A percentile compares a stretch with the other conserved stretches of the same genome.
Evolutionary conservation across 2,113 vertebrate genomes (phyloP).

Genomic region (Muscicapa adusta): DNA sequence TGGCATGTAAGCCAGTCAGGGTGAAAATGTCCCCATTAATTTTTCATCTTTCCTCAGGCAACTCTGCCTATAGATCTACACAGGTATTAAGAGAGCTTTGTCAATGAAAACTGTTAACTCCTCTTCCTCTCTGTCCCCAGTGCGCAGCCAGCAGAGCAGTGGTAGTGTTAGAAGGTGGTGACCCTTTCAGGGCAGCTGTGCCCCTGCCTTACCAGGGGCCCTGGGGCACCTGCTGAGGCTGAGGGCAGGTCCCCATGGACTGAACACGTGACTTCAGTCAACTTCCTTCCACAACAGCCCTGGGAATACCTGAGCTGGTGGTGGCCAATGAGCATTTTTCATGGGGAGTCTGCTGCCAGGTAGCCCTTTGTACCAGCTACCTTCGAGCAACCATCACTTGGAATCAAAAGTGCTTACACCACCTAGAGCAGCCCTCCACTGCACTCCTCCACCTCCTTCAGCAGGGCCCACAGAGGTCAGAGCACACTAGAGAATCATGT

Average conservation of each 20-base stretch:
- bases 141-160: background rate
- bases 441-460: background rate
- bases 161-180: background rate
- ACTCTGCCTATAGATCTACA: slow-evolving; percentile 50
- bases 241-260: fast-evolving
- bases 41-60: slow-evolving; percentile 66
- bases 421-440: background rate
- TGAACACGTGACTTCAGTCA: background rate
- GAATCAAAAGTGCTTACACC: background rate
- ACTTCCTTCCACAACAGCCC: background rate
- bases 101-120: background rate
- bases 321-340: background rate
- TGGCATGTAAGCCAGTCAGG: slow-evolving; percentile 56
- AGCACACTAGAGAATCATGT: background rate
- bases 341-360: background rate
- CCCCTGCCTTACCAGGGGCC: background rate
- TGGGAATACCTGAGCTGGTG: fast-evolving
- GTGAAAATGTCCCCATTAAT: slow-evolving; percentile 66
- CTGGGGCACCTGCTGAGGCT: background rate
- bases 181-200: background rate
- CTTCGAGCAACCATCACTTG: background rate
- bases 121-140: background rate
- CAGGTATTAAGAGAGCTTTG: slow-evolving; percentile 44
- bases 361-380: background rate
- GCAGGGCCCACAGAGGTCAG: background rate